These are phyloP conservation scores for Eriosoma lanigerum DNA, from an alignment of 1,140 invertebrate species.

Conservation along the genomic window DNA sequence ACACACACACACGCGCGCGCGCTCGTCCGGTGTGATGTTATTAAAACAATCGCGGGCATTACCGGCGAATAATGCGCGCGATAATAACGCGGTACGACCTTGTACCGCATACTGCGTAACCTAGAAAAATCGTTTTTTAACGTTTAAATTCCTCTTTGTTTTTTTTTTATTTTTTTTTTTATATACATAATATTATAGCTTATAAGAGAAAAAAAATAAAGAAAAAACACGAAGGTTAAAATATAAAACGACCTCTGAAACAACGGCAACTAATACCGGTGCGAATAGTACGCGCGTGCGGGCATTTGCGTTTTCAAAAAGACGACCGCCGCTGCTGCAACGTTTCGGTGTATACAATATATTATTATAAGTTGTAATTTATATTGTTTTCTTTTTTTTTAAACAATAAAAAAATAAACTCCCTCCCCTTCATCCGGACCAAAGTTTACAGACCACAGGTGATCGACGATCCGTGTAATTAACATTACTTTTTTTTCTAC, in stretches of 20 bases:
- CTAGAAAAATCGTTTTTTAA: neutral
- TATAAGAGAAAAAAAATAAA: too few relatives aligned
- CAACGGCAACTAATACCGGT: too few relatives aligned
- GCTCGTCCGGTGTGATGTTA: neutral
- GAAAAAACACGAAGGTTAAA: too few relatives aligned
- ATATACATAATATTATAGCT: too few relatives aligned
- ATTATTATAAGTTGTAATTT: too few relatives aligned
- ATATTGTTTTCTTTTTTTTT: constrained; percentile 1
- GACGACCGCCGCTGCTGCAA: too few relatives aligned
- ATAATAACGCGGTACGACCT: neutral
- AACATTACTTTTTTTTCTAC: constrained; percentile 15
- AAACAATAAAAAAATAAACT: constrained; percentile 6
- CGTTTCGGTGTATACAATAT: too few relatives aligned
- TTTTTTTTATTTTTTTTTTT: too few relatives aligned
- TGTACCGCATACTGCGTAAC: too few relatives aligned
- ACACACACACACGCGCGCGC: neutral
- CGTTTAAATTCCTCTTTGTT: neutral
- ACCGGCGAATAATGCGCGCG: neutral
- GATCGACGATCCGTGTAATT: constrained; percentile 40
- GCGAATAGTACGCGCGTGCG: too few relatives aligned
- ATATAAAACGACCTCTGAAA: too few relatives aligned
- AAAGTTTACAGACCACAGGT: constrained; percentile 4
- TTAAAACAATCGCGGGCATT: constrained; percentile 14
- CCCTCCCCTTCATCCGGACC: neutral
- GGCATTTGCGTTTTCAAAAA: too few relatives aligned